Evolutionary conservation across 2,797 vertebrate genomes (phyloP).

Genomic region (Chelidonichthys spinosus): DNA sequence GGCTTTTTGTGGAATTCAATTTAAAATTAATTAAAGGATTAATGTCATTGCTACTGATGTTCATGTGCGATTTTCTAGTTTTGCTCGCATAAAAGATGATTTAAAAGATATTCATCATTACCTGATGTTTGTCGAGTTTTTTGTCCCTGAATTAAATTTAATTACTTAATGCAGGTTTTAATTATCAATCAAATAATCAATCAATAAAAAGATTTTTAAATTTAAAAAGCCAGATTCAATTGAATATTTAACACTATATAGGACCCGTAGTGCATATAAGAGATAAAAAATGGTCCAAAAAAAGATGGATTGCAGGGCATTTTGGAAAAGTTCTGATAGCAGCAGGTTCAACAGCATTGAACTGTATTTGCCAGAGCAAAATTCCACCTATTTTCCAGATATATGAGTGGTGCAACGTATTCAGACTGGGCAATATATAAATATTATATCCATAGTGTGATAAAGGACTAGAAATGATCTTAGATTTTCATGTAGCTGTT

Average conservation of each 20-base stretch:
- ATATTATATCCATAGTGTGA: too few relatives aligned
- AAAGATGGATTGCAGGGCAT: neutral
- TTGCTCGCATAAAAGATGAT: neutral
- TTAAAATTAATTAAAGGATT: neutral
- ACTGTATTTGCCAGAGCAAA: neutral
- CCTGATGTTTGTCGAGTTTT: neutral
- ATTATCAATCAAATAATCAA: neutral
- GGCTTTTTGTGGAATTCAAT: constrained; percentile 7
- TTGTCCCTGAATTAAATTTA: neutral
- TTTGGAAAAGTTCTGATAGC: neutral
- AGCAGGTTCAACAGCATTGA: neutral
- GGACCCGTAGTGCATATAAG: neutral
- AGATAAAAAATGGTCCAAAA: neutral
- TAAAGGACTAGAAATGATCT: too few relatives aligned
- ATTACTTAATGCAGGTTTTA: neutral
- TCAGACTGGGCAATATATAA: too few relatives aligned
- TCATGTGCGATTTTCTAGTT: neutral
- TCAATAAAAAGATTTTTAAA: neutral
- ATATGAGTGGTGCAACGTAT: neutral
- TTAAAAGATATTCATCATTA: neutral
- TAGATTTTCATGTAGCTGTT: too few relatives aligned
- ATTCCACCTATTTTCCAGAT: neutral
- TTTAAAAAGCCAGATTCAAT: neutral
- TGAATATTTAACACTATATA: neutral
- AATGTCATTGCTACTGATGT: neutral